Conservation (phyloP, 2,888 invertebrate genomes). For the Lithodes maja region DNA sequence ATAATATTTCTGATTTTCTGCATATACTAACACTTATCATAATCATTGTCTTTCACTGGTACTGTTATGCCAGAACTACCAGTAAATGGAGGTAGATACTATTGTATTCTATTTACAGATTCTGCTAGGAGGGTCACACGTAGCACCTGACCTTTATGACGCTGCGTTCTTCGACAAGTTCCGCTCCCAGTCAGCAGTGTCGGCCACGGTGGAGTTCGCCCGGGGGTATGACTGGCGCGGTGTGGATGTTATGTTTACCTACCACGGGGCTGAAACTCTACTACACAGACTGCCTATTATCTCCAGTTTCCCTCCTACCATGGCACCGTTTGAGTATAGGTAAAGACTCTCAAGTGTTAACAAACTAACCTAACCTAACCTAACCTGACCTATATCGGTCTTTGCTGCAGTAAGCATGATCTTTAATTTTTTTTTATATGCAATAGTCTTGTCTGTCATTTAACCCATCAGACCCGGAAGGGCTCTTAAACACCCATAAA, state of each 20-base stretch:
- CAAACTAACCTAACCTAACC: too few relatives aligned
- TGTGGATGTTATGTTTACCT: slow-evolving; percentile 82
- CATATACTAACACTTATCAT: background rate
- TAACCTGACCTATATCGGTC: too few relatives aligned
- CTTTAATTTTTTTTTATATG: too few relatives aligned
- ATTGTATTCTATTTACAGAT: slow-evolving; percentile 77
- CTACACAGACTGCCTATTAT: slow-evolving; percentile 81
- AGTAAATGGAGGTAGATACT: background rate
- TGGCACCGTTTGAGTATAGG: slow-evolving; percentile 80
- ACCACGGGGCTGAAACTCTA: slow-evolving; percentile 79
- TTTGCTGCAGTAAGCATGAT: too few relatives aligned
- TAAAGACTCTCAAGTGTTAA: too few relatives aligned
- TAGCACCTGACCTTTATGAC: slow-evolving; percentile 80
- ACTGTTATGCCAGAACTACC: background rate
- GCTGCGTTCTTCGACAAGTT: slow-evolving; percentile 82
- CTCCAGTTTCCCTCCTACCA: slow-evolving; percentile 83
- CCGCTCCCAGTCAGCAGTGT: slow-evolving; percentile 76
- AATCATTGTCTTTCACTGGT: background rate
- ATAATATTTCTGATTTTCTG: background rate
- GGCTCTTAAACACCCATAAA: too few relatives aligned
- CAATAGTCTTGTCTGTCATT: too few relatives aligned
- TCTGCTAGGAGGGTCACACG: slow-evolving; percentile 78
- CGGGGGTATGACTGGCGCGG: slow-evolving; percentile 81
- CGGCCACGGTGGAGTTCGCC: slow-evolving; percentile 82
- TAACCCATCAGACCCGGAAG: too few relatives aligned